phyloP scores from a whole-genome alignment of 2,888 invertebrate genomes.

The Pachliopta kotzebuea region DNA sequence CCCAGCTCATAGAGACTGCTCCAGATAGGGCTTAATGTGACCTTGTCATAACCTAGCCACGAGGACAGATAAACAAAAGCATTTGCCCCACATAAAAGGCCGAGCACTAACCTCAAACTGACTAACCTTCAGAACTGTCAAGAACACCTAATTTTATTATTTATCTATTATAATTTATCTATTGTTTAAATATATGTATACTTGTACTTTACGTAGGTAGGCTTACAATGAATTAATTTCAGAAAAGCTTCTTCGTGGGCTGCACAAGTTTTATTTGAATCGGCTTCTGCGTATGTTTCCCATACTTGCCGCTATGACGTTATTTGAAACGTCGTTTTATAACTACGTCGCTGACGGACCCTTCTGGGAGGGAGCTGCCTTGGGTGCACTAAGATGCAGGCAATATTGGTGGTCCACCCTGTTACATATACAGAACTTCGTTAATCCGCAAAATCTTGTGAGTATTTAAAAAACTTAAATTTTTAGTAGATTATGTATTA shows the following conservation, averaged over 20 bases:
- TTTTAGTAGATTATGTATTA: not conserved
- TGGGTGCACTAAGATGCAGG: slow-evolving; percentile 43
- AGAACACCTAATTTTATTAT: no score
- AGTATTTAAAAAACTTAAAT: slow-evolving; percentile 29
- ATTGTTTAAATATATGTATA: no score
- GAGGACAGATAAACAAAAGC: no score
- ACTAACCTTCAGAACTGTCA: no score
- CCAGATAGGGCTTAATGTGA: no score
- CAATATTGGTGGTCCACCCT: slow-evolving; percentile 58
- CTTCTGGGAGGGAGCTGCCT: slow-evolving; percentile 38
- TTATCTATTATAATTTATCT: no score
- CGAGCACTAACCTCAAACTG: no score
- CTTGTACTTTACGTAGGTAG: no score
- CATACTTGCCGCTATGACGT: slow-evolving; percentile 42
- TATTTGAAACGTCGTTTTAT: slow-evolving; percentile 48
- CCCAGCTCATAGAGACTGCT: no score
- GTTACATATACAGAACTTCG: slow-evolving; percentile 54
- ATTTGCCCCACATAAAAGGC: no score
- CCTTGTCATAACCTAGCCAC: no score
- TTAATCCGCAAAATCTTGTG: slow-evolving; percentile 44
- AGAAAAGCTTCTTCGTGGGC: slow-evolving; percentile 44
- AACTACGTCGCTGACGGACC: slow-evolving; percentile 51
- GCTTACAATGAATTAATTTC: slow-evolving; percentile 22
- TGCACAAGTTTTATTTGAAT: slow-evolving; percentile 55
- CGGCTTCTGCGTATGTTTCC: slow-evolving; percentile 57